A percentile compares a stretch with the other conserved stretches of the same genome.
Evolutionary conservation across 2,797 vertebrate genomes (phyloP).

Genomic region (Atherinosoma microstoma): DNA sequence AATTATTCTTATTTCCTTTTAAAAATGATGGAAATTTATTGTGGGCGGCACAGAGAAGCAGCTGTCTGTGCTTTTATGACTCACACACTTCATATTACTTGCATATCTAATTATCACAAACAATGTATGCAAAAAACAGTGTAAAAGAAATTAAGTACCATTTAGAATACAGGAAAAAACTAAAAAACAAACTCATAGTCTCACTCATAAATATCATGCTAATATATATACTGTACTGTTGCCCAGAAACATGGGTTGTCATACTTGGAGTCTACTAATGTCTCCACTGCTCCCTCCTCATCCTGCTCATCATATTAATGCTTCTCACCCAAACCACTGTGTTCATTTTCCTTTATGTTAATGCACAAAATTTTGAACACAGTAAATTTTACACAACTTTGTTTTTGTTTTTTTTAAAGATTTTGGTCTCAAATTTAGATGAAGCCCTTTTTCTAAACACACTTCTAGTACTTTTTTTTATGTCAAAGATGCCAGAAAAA

Average conservation of each 20-base stretch:
- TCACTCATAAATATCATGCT: conserved; percentile 81
- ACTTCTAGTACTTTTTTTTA: background rate
- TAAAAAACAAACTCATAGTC: conserved; percentile 37
- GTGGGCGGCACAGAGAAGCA: conserved; percentile 38
- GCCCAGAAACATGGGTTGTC: conserved; percentile 69
- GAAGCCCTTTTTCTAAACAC: conserved; percentile 2
- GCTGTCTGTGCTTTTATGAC: conserved; percentile 23
- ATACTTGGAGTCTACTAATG: conserved; percentile 33
- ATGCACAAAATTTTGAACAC: conserved; percentile 26
- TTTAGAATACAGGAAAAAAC: conserved; percentile 53
- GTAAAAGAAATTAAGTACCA: conserved; percentile 66
- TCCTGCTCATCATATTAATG: conserved; percentile 15
- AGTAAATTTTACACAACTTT: conserved; percentile 5
- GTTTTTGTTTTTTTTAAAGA: background rate
- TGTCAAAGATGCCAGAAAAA: background rate
- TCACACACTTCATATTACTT: conserved; percentile 51
- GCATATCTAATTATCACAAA: conserved; percentile 71
- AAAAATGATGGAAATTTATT: conserved; percentile 52
- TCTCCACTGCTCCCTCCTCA: conserved; percentile 26
- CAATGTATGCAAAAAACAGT: conserved; percentile 70
- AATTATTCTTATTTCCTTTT: conserved; percentile 27
- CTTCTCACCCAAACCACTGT: conserved; percentile 23
- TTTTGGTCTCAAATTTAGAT: conserved; percentile 19
- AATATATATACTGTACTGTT: conserved; percentile 59
- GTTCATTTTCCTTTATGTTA: conserved; percentile 16